phyloP scores from a whole-genome alignment of 2,888 invertebrate genomes.

The Drosophila sordidula region DNA sequence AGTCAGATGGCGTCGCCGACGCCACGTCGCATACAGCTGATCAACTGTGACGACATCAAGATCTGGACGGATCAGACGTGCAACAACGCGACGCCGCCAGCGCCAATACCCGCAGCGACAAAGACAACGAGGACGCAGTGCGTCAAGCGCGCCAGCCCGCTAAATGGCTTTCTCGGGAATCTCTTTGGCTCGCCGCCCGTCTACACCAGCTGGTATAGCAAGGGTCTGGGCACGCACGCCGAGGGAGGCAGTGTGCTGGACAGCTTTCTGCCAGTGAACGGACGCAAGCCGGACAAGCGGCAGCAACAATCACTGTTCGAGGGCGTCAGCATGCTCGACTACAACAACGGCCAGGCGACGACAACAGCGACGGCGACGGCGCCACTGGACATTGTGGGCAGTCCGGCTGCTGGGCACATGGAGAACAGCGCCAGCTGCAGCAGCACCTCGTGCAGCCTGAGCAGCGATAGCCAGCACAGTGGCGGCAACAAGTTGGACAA shows the following conservation, averaged over 20 bases:
- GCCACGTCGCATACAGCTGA: slow-evolving; percentile 72
- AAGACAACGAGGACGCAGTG: not conserved
- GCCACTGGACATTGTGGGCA: slow-evolving; percentile 56
- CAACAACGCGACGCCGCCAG: slow-evolving; percentile 9
- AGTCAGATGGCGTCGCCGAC: slow-evolving; percentile 34
- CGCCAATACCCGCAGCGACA: slow-evolving; percentile 4
- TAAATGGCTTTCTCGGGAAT: slow-evolving; percentile 76
- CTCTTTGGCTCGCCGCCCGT: slow-evolving; percentile 80
- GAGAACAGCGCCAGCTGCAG: slow-evolving; percentile 30
- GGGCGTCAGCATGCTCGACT: slow-evolving; percentile 73
- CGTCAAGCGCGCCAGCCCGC: slow-evolving; percentile 66
- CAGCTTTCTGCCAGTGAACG: slow-evolving; percentile 81
- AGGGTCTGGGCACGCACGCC: slow-evolving; percentile 29
- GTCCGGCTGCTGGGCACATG: not conserved
- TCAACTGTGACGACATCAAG: slow-evolving; percentile 85
- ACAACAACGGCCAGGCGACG: slow-evolving; percentile 38
- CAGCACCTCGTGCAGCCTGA: slow-evolving; percentile 38
- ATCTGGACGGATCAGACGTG: slow-evolving; percentile 83
- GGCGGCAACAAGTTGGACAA: slow-evolving; percentile 77
- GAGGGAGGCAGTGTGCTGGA: slow-evolving; percentile 70
- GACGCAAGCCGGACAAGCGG: slow-evolving; percentile 80
- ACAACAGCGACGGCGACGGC: not conserved
- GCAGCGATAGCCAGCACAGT: slow-evolving; percentile 54
- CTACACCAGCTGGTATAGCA: slow-evolving; percentile 76
- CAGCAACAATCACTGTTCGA: slow-evolving; percentile 81